These are phyloP conservation scores for Nicator chloris DNA, from an alignment of 2,113 vertebrate genomes.

Conservation along the genomic window DNA sequence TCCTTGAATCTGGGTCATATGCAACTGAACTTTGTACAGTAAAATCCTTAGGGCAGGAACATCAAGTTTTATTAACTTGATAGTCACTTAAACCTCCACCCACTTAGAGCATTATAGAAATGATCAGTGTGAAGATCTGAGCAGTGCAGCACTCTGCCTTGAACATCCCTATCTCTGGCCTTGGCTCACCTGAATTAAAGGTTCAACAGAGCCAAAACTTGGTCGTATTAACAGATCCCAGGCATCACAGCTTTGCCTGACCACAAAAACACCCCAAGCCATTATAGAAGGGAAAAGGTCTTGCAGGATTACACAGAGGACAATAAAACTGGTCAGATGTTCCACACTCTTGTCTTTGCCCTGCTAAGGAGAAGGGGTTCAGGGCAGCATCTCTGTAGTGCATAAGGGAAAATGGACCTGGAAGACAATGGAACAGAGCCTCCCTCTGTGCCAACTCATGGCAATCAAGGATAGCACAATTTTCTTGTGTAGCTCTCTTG, in stretches of 20 bases:
- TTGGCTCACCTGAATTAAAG: neutral
- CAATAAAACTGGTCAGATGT: neutral
- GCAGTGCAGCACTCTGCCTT: neutral
- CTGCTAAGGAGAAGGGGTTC: neutral
- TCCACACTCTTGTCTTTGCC: neutral
- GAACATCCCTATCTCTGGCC: neutral
- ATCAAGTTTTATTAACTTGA: conserved; percentile 11
- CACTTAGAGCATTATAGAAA: neutral
- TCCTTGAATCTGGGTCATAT: neutral
- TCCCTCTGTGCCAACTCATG: accelerated
- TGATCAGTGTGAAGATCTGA: neutral
- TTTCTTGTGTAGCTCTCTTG: neutral
- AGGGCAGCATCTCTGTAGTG: neutral
- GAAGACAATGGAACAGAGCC: neutral
- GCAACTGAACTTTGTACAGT: neutral
- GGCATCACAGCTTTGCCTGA: neutral
- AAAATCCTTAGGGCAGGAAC: neutral
- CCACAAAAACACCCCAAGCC: neutral
- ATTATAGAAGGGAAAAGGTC: neutral
- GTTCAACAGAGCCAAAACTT: neutral
- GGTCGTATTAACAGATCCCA: neutral
- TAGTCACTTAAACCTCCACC: neutral
- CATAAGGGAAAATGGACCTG: neutral
- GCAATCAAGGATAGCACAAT: neutral
- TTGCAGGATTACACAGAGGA: neutral